Evolutionary conservation across 2,888 invertebrate genomes (phyloP).

Genomic region (Hyalella azteca): DNA sequence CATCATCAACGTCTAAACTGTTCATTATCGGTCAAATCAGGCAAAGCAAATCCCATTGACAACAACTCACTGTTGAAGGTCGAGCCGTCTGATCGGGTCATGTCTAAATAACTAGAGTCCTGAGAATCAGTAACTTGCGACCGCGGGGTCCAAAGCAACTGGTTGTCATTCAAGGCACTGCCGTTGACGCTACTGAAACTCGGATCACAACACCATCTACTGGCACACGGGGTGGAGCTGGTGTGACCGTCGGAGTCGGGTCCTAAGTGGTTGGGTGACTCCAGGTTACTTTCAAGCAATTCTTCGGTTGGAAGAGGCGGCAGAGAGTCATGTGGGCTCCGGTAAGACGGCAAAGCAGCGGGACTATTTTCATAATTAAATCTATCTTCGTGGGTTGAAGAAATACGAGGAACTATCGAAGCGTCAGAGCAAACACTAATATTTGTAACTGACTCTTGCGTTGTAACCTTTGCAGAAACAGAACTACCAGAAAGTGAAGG

Average conservation of each 20-base stretch:
- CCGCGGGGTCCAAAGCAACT: not conserved
- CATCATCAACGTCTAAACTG: too few species aligned
- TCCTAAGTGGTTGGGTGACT: not conserved
- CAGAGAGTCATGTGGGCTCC: not conserved
- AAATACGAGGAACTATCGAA: too few species aligned
- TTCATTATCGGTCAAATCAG: too few species aligned
- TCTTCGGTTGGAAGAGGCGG: not conserved
- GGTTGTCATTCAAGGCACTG: not conserved
- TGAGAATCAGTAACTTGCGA: not conserved
- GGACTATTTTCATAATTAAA: too few species aligned
- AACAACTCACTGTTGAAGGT: constrained; percentile 16
- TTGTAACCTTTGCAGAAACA: too few species aligned
- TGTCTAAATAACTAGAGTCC: constrained; percentile 22
- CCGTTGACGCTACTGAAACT: not conserved
- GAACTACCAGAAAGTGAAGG: too few species aligned
- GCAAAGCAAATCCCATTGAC: not conserved
- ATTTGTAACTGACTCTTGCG: too few species aligned
- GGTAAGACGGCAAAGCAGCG: not conserved
- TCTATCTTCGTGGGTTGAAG: too few species aligned
- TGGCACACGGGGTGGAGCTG: not conserved
- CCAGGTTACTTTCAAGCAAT: not conserved
- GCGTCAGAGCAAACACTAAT: too few species aligned
- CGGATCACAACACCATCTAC: not conserved
- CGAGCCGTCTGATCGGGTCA: constrained; percentile 14
- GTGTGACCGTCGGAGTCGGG: too few species aligned